Base-by-base conservation (phyloP, 2,888 invertebrate genomes). In the Mimas tiliae region DNA sequence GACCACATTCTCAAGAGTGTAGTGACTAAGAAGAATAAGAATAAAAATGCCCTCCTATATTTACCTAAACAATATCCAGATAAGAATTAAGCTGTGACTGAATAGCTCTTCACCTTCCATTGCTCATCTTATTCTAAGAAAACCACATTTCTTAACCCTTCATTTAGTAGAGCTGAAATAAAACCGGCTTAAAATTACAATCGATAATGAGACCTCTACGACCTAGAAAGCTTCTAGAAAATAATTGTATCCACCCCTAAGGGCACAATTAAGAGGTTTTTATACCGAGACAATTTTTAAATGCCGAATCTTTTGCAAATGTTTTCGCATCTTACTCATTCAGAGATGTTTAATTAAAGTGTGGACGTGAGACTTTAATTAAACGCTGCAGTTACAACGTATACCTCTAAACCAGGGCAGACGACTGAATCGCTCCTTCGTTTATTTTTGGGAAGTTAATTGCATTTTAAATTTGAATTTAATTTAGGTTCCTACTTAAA, bases 221-320 rank as follows among this genome's bases (percentile, higher is more conserved):
- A 42, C 58, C 58, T 42, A 42, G 58, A 58, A 58, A 58, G 58
- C 58, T 12, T 19, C 58, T 58, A 58, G 58, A 58, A 53, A 58
- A 58, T 58, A 58, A 58, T 58, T 58, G 58, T 42, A 12, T 38
- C 19, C 58, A 38, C 38, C 58, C 58, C 55, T 19, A 38, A 58
- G 58, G 58, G 58, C 58, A 38, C 58, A 58, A 58, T 58, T 58
- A 58, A 58, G 38, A 58, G 16, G 58, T 42, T 42, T 38, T 42
- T 58, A 12, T 42, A 42, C 11, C 12, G 58, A 38, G 38, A 58
- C 38, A 38, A 19, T 58, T 58, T 42, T 58, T 12, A 58, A 53
- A 42, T 19, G 16, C 58, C 58, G 38, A 58, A 58, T 58, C 42
- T 58, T 58, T 58, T 58, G 58, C 58, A 38, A 34, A 34, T 34